Percentiles rank a stretch among this genome's conserved stretches.
phyloP scores from a whole-genome alignment of 2,888 invertebrate genomes.

The Drosophila nr. perissopoda region DNA sequence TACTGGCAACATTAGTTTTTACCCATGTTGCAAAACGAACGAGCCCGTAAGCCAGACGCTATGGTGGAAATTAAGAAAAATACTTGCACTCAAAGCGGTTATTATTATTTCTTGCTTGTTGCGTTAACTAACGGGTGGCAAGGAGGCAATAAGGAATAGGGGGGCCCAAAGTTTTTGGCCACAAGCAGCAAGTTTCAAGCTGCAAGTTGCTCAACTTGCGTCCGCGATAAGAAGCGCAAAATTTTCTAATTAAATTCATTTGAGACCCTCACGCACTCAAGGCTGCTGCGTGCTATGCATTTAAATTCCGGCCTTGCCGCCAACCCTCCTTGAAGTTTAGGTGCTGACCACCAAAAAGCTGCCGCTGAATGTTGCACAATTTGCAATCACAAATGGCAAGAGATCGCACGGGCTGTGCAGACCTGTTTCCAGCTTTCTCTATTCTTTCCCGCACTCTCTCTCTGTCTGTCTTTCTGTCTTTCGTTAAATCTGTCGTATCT shows the following conservation, averaged over 20 bases:
- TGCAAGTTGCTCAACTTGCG: constrained; percentile 48
- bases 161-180: constrained; percentile 53
- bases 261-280: constrained; percentile 79
- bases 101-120: constrained; percentile 61
- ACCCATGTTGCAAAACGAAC: constrained; percentile 37
- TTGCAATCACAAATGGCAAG: constrained; percentile 50
- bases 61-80: constrained; percentile 72
- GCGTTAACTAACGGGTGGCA: not conserved
- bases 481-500: constrained; percentile 36
- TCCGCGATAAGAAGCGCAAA: constrained; percentile 65
- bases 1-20: constrained; percentile 23
- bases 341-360: constrained; percentile 37
- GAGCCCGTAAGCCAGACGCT: constrained; percentile 33
- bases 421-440: not conserved
- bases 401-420: constrained; percentile 35
- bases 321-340: constrained; percentile 1
- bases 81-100: constrained; percentile 60
- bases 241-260: constrained; percentile 83
- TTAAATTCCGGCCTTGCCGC: constrained; percentile 29
- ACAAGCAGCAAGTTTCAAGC: constrained; percentile 46
- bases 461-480: not conserved
- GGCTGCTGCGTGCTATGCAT: constrained; percentile 70
- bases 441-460: not conserved
- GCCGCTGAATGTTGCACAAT: constrained; percentile 47
- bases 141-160: constrained; percentile 2